A percentile compares a stretch with the other conserved stretches of the same genome.
phyloP scores from a whole-genome alignment of 2,113 vertebrate species.

The Kobus ellipsiprymnus region DNA sequence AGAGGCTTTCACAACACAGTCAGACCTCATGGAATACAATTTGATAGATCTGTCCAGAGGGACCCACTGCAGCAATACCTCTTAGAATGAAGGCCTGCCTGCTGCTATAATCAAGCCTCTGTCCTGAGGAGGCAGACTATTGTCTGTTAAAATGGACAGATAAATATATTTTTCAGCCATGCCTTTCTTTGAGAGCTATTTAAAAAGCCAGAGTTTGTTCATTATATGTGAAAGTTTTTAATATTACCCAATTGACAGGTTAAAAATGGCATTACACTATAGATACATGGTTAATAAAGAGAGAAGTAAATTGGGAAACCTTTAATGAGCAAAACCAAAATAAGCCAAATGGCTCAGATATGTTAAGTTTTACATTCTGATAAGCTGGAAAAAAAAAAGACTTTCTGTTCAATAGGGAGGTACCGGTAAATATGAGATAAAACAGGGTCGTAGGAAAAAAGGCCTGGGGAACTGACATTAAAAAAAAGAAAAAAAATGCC shows the following conservation, averaged over 20 bases:
- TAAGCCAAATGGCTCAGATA: background rate
- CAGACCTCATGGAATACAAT: background rate
- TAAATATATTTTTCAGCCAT: background rate
- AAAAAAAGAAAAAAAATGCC: background rate
- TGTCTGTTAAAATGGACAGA: background rate
- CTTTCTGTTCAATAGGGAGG: background rate
- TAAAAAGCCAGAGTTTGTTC: background rate
- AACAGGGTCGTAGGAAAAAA: background rate
- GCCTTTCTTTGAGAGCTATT: background rate
- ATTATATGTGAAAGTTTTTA: background rate
- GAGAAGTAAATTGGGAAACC: background rate
- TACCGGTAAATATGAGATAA: background rate
- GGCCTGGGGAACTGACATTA: background rate
- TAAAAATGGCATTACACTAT: background rate
- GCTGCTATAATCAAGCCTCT: background rate
- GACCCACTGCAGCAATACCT: background rate
- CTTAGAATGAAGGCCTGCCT: background rate
- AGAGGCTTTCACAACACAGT: background rate
- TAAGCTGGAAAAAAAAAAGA: background rate
- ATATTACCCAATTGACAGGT: background rate
- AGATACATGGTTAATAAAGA: background rate
- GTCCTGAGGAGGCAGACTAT: background rate
- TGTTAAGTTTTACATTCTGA: background rate
- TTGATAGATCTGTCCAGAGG: background rate
- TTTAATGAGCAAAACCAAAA: background rate